A percentile compares a stretch with the other conserved stretches of the same genome.
Conservation (phyloP, 2,113 vertebrate species). For the Paralichthys olivaceus region DNA sequence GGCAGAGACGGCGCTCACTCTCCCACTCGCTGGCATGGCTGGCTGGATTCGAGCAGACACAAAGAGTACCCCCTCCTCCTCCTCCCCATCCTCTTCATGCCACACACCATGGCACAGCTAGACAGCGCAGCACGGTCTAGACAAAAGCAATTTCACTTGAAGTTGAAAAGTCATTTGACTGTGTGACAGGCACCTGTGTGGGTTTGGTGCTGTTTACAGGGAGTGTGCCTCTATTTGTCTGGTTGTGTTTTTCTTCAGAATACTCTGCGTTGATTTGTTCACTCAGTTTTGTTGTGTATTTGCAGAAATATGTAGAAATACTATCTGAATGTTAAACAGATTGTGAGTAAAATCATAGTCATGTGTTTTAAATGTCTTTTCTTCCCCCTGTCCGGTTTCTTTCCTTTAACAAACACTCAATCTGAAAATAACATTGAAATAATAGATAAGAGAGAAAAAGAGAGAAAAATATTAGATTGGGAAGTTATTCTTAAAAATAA, state of each 20-base stretch:
- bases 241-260: constrained; percentile 1
- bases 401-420: neutral
- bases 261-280: neutral
- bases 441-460: neutral
- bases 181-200: constrained; percentile 59
- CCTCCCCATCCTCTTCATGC: constrained; percentile 71
- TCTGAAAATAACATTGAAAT: constrained; percentile 4
- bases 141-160: constrained; percentile 79
- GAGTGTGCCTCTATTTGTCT: constrained; percentile 11
- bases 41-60: constrained; percentile 78
- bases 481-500: neutral
- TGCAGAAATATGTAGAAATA: neutral
- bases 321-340: neutral
- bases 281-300: constrained; percentile 4
- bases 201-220: constrained; percentile 29
- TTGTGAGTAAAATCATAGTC: neutral
- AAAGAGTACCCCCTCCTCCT: constrained; percentile 63
- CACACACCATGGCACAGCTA: constrained; percentile 79
- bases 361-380: constrained; percentile 11
- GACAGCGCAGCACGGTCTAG: constrained; percentile 76
- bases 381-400: constrained; percentile 7
- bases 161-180: constrained; percentile 75
- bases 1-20: constrained; percentile 77
- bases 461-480: too few species aligned
- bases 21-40: constrained; percentile 75